Percentiles rank a stretch among this genome's conserved stretches.
Conservation (phyloP, 53 echinoderm and acorn worm genomes). For the Patiria pectinifera region DNA sequence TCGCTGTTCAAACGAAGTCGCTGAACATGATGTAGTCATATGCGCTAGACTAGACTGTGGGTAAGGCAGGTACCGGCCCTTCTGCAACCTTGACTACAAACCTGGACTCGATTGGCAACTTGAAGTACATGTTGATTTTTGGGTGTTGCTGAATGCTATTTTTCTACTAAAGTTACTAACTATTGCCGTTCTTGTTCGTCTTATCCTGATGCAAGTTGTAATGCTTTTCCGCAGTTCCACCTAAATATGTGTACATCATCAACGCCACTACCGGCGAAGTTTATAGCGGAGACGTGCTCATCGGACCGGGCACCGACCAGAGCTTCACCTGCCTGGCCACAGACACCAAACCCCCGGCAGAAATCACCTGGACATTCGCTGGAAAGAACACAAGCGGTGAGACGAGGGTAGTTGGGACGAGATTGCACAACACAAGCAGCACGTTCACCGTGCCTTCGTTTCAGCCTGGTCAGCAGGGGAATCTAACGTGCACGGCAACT, state of each 20-base stretch:
- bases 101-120: too few relatives aligned
- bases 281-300: background rate
- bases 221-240: background rate
- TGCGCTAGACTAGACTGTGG: too few relatives aligned
- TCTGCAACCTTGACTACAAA: too few relatives aligned
- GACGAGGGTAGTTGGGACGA: background rate
- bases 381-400: background rate
- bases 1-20: too few relatives aligned
- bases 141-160: too few relatives aligned
- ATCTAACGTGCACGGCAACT: background rate
- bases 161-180: too few relatives aligned
- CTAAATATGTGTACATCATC: background rate
- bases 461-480: background rate
- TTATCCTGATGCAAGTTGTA: background rate
- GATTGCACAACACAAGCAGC: background rate
- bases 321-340: slow-evolving; percentile 5
- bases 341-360: background rate
- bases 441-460: background rate
- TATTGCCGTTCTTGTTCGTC: background rate
- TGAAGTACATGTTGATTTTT: too few relatives aligned
- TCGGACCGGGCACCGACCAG: background rate
- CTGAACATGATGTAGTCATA: too few relatives aligned
- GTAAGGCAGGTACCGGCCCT: too few relatives aligned
- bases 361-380: background rate
- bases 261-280: background rate